Conservation (phyloP, 2,113 vertebrate species). For the Mionectes macconnelli region DNA sequence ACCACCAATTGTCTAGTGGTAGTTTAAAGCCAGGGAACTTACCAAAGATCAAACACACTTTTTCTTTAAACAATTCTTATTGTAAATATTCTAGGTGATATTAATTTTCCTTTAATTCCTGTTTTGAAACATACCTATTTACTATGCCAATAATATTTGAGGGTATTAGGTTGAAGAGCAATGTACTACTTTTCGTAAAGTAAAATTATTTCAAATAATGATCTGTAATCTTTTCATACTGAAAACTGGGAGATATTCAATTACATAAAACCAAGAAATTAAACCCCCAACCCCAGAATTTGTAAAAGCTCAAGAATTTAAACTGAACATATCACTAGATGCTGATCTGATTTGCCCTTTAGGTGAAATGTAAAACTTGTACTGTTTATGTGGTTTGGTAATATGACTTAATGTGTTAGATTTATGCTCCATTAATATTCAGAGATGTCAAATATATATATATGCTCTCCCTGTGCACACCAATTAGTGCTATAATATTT, state of each 20-base stretch:
- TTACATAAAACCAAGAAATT: neutral
- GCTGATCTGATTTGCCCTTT: slow-evolving; percentile 40
- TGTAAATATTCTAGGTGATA: slow-evolving; percentile 39
- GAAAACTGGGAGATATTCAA: neutral
- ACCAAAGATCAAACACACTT: slow-evolving; percentile 24
- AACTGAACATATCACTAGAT: neutral
- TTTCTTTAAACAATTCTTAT: slow-evolving; percentile 37
- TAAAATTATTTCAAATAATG: slow-evolving; percentile 37
- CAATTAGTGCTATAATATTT: too few relatives aligned
- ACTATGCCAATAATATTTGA: neutral
- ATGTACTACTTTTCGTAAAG: neutral
- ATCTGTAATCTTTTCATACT: neutral
- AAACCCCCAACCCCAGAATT: neutral
- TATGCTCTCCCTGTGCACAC: too few relatives aligned
- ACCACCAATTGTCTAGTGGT: slow-evolving; percentile 20
- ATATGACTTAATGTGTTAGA: neutral
- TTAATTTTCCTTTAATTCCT: slow-evolving; percentile 26
- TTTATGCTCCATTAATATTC: slow-evolving; percentile 71
- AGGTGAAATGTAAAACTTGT: slow-evolving; percentile 10
- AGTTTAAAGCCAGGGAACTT: slow-evolving; percentile 55
- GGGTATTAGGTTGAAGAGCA: slow-evolving; percentile 24
- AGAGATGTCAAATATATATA: too few relatives aligned
- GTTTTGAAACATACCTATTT: slow-evolving; percentile 49
- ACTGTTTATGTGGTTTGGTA: neutral
- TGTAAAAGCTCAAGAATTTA: neutral